A percentile compares a stretch with the other conserved stretches of the same genome.
These are phyloP conservation scores for Sebastes fasciatus DNA, from an alignment of 2,113 vertebrate species.

Conservation along the genomic window DNA sequence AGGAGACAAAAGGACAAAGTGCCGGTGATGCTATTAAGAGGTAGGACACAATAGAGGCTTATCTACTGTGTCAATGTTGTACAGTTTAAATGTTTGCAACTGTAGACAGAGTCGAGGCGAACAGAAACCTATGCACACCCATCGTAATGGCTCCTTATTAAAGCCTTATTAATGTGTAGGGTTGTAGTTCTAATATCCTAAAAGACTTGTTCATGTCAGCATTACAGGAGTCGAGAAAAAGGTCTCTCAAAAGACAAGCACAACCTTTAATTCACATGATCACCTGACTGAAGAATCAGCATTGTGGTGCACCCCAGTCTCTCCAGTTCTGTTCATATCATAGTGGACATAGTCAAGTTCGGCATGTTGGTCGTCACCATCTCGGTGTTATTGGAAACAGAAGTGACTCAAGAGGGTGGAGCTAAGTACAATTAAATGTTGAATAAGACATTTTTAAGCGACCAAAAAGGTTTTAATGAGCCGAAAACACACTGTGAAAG, in stretches of 20 bases:
- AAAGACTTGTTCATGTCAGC: neutral
- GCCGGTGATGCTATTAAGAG: neutral
- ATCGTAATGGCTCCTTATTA: neutral
- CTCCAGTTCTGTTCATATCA: neutral
- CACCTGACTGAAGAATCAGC: neutral
- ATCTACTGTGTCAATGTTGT: neutral
- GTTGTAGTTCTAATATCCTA: neutral
- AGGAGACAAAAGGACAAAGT: neutral
- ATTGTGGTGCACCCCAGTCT: neutral
- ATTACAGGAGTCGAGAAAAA: neutral
- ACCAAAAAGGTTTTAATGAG: too few relatives aligned
- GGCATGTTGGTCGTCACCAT: too few relatives aligned
- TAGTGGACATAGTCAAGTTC: too few relatives aligned
- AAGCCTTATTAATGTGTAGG: too few relatives aligned
- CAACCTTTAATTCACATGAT: neutral
- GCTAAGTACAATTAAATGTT: too few relatives aligned
- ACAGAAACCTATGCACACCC: neutral
- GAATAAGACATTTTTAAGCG: too few relatives aligned
- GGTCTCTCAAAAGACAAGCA: neutral
- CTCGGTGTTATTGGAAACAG: too few relatives aligned
- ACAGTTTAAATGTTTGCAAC: neutral
- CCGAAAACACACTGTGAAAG: too few relatives aligned
- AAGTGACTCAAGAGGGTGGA: too few relatives aligned
- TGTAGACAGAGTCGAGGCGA: neutral
- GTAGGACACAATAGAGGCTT: neutral